A percentile compares a stretch with the other conserved stretches of the same genome.
These are phyloP conservation scores for Dilophus febrilis DNA, from an alignment of 2,888 invertebrate genomes.

Conservation along the genomic window DNA sequence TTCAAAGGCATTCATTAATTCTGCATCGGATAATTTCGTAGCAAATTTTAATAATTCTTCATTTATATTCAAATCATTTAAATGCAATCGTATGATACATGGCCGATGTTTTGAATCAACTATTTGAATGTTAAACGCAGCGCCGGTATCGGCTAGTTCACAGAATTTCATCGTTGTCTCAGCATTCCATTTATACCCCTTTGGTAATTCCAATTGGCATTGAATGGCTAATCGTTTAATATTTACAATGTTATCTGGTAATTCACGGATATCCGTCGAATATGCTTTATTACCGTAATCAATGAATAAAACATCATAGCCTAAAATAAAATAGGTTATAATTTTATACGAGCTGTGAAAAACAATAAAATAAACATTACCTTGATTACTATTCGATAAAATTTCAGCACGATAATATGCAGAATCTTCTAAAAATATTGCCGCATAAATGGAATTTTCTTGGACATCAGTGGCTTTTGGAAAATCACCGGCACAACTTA, in stretches of 20 bases:
- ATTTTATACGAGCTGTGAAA: conserved; percentile 36
- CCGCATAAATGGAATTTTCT: conserved; percentile 37
- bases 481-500: neutral
- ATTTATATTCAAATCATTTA: too few relatives aligned
- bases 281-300: conserved; percentile 49
- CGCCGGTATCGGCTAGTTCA: conserved; percentile 43
- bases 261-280: conserved; percentile 36
- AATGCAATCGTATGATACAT: conserved; percentile 9
- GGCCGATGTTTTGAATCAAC: conserved; percentile 10
- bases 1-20: too few relatives aligned
- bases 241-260: conserved; percentile 39
- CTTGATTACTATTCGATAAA: conserved; percentile 53
- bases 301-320: conserved; percentile 36
- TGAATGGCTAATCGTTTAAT: conserved; percentile 40
- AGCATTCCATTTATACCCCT: conserved; percentile 38
- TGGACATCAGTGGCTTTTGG: neutral
- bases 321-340: neutral
- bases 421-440: conserved; percentile 64
- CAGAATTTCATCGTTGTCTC: conserved; percentile 44
- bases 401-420: conserved; percentile 84
- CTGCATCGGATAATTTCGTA: too few relatives aligned
- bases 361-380: conserved; percentile 57
- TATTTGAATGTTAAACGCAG: conserved; percentile 24
- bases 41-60: too few relatives aligned
- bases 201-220: conserved; percentile 41